Evolutionary conservation across 1,140 invertebrate genomes (phyloP).

Genomic region (Heliconius congener): DNA sequence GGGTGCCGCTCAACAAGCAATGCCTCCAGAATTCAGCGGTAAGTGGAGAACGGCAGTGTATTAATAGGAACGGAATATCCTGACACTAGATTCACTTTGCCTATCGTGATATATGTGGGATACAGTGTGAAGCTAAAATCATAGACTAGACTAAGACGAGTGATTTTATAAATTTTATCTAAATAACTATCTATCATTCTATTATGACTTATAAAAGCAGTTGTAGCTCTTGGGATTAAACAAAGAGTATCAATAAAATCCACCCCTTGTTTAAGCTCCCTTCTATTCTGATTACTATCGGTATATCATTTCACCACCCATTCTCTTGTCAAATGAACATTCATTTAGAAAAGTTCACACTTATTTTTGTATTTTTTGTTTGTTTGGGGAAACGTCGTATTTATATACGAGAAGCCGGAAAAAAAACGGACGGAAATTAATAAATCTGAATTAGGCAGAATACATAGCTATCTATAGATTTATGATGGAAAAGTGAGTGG

Average conservation of each 20-base stretch:
- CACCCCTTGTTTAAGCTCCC: constrained; percentile 20
- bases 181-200: background rate
- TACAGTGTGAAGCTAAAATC: too few relatives aligned
- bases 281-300: constrained; percentile 35
- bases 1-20: too few relatives aligned
- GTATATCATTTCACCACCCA: constrained; percentile 51
- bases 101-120: too few relatives aligned
- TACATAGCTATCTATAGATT: too few relatives aligned
- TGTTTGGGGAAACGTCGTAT: background rate
- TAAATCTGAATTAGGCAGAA: too few relatives aligned
- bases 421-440: too few relatives aligned
- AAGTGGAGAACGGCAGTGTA: too few relatives aligned
- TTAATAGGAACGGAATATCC: too few relatives aligned
- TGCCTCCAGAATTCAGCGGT: too few relatives aligned
- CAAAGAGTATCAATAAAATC: constrained; percentile 31
- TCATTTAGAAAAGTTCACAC: background rate
- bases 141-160: background rate
- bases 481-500: too few relatives aligned
- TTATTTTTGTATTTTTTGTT: background rate
- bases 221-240: constrained; percentile 24
- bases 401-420: background rate
- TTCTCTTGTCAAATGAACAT: constrained; percentile 41
- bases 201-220: background rate
- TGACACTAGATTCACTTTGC: too few relatives aligned
- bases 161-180: background rate